Percentiles rank a stretch among this genome's conserved stretches.
Evolutionary conservation across 2,797 vertebrate species (phyloP).

Genomic region (Diplodus puntazzo): DNA sequence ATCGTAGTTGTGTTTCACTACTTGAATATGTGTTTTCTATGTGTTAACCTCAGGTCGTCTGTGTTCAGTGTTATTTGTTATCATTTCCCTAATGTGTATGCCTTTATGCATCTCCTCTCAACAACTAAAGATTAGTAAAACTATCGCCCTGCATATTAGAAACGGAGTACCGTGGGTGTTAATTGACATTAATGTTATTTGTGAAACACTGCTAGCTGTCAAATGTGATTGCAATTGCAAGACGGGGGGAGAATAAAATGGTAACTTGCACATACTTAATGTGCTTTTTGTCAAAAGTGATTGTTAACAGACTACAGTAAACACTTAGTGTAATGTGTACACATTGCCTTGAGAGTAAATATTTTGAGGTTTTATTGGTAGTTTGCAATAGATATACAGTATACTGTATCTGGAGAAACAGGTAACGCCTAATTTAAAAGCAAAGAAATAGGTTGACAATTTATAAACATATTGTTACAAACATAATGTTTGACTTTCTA

Average conservation of each 20-base stretch:
- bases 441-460: constrained; percentile 84
- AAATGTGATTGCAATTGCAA: constrained; percentile 58
- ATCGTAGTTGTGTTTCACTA: constrained; percentile 94
- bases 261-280: constrained; percentile 74
- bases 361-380: constrained; percentile 65
- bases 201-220: constrained; percentile 63
- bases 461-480: constrained; percentile 78
- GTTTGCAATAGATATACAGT: constrained; percentile 68
- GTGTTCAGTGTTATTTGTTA: constrained; percentile 89
- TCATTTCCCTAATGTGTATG: constrained; percentile 85
- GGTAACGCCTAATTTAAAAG: constrained; percentile 64
- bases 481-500: constrained; percentile 78
- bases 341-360: constrained; percentile 79
- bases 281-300: constrained; percentile 62
- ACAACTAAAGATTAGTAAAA: constrained; percentile 85
- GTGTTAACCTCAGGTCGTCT: constrained; percentile 95
- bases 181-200: constrained; percentile 49
- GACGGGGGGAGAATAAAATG: constrained; percentile 37
- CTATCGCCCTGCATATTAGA: constrained; percentile 85
- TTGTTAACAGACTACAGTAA: constrained; percentile 60
- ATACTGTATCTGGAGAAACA: constrained; percentile 62
- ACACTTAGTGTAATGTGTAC: constrained; percentile 73
- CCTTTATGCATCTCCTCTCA: constrained; percentile 89
- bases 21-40: constrained; percentile 97
- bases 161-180: constrained; percentile 56